Percentiles rank a stretch among this genome's conserved stretches.
These are phyloP conservation scores for Danio albolineatus DNA, from an alignment of 2,797 vertebrate genomes.

Conservation along the genomic window DNA sequence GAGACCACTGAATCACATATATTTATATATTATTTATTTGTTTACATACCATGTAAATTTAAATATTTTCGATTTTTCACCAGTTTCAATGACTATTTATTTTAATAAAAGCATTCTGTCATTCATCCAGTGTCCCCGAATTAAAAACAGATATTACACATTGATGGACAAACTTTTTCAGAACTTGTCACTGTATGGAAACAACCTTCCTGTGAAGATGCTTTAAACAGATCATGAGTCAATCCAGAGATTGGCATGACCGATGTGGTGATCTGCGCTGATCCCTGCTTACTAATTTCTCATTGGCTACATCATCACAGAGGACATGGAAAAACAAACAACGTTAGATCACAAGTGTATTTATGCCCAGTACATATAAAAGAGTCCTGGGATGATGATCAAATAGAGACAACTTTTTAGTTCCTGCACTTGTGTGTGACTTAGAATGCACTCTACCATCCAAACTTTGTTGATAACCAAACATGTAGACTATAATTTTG, in stretches of 20 bases:
- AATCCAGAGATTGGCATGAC: slow-evolving; percentile 55
- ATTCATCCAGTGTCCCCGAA: neutral
- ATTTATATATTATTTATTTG: too few species aligned
- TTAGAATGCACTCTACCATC: too few species aligned
- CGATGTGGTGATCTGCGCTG: slow-evolving; percentile 5
- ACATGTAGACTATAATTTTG: too few species aligned
- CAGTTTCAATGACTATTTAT: neutral
- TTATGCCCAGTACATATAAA: neutral
- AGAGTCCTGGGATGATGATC: neutral
- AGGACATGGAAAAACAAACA: slow-evolving; percentile 3
- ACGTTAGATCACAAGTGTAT: slow-evolving; percentile 18
- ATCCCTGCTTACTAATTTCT: slow-evolving; percentile 26
- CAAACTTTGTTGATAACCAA: too few species aligned
- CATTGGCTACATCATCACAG: slow-evolving; percentile 3
- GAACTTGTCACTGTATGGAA: slow-evolving; percentile 65
- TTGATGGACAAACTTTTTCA: slow-evolving; percentile 48
- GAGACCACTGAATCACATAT: too few species aligned
- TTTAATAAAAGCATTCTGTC: neutral
- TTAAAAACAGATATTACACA: neutral
- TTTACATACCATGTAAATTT: too few species aligned
- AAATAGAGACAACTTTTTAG: neutral
- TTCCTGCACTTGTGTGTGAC: neutral
- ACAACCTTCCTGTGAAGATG: slow-evolving; percentile 57
- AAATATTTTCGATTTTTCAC: too few species aligned
- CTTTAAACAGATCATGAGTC: slow-evolving; percentile 68